Conservation (phyloP, 2,797 vertebrate species). For the Eospalax fontanierii region DNA sequence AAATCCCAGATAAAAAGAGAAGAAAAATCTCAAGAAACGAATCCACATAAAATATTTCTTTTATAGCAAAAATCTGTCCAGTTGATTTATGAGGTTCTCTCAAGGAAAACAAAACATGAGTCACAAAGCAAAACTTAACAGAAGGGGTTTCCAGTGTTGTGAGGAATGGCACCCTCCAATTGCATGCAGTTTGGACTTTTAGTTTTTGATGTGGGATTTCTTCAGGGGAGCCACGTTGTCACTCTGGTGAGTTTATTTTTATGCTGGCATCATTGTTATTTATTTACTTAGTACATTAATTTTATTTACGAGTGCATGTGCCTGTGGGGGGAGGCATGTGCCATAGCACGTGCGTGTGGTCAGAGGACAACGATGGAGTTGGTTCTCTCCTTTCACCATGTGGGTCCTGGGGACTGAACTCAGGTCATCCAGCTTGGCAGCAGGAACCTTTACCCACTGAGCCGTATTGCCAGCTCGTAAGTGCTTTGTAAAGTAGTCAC, state of each 20-base stretch:
- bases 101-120: conserved; percentile 85
- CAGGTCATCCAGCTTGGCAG: background rate
- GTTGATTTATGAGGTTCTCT: conserved; percentile 88
- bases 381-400: background rate
- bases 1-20: conserved; percentile 75
- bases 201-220: conserved; percentile 70
- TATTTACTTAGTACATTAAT: background rate
- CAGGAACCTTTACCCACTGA: background rate
- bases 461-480: background rate
- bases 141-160: conserved; percentile 69
- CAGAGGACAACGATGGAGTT: background rate
- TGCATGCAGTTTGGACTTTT: background rate
- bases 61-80: conserved; percentile 84
- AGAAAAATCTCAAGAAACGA: conserved; percentile 81
- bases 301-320: background rate
- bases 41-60: conserved; percentile 79
- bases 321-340: background rate
- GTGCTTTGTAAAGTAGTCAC: background rate
- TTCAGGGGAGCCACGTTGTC: background rate
- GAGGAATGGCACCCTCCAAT: conserved; percentile 9
- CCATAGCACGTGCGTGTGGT: background rate
- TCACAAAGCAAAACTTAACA: conserved; percentile 80
- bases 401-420: background rate
- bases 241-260: background rate
- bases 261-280: background rate